phyloP scores from a whole-genome alignment of 2,113 vertebrate genomes.

The Oxyruncus cristatus region DNA sequence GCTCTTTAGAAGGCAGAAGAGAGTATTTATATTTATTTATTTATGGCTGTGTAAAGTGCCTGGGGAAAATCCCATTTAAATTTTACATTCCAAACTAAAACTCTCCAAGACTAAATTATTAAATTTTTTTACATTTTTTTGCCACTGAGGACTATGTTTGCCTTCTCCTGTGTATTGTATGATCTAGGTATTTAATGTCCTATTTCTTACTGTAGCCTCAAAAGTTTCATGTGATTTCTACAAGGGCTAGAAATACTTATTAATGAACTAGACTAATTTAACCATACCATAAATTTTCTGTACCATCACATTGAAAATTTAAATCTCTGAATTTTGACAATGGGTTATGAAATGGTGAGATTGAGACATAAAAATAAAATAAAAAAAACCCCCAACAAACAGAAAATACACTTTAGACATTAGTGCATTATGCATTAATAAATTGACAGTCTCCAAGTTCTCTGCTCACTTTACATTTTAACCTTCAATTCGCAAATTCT shows the following conservation, averaged over 20 bases:
- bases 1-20: background rate
- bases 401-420: background rate
- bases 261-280: background rate
- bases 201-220: background rate
- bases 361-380: background rate
- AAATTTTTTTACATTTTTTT: background rate
- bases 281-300: background rate
- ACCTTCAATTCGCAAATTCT: background rate
- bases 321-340: background rate
- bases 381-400: background rate
- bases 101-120: background rate
- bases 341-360: background rate
- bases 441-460: background rate
- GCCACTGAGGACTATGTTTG: background rate
- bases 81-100: background rate
- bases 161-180: background rate
- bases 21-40: background rate
- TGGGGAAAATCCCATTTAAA: background rate
- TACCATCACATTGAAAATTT: background rate
- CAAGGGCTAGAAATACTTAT: background rate
- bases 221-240: background rate
- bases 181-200: background rate
- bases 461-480: background rate
- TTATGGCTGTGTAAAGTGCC: background rate
- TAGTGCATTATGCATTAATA: background rate